These are phyloP conservation scores for Ephydatia muelleri DNA, from an alignment of 37 sponge, comb jelly and placozoan genomes.

Conservation along the genomic window DNA sequence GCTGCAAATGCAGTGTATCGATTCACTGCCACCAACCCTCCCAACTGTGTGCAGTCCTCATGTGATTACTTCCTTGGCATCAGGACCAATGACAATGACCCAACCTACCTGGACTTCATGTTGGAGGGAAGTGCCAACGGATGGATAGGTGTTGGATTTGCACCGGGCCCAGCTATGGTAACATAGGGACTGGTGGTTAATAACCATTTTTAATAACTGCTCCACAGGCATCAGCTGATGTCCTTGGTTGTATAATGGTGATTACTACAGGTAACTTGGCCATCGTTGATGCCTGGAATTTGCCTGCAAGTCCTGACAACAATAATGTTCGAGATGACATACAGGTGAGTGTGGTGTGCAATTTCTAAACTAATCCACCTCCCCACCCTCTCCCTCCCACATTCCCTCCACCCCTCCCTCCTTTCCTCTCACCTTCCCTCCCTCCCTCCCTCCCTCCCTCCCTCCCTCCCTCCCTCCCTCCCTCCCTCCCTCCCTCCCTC, in stretches of 20 bases:
- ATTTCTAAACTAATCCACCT: too few relatives aligned
- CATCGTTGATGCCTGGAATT: neutral
- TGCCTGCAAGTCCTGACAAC: neutral
- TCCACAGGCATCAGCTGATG: neutral
- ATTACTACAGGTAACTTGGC: neutral
- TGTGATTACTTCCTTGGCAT: constrained; percentile 17
- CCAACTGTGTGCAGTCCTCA: neutral
- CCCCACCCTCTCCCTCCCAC: neutral
- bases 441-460: constrained; percentile 20
- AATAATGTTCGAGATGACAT: neutral
- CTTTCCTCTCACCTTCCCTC: constrained; percentile 5
- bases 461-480: constrained; percentile 20
- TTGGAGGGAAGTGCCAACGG: constrained; percentile 5
- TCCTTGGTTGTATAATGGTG: neutral
- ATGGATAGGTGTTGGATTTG: constrained; percentile 22
- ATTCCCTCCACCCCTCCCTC: neutral
- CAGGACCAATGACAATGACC: constrained; percentile 11
- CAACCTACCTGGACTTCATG: constrained; percentile 9
- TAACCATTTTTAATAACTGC: constrained; percentile 1
- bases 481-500: constrained; percentile 18
- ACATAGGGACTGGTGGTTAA: neutral
- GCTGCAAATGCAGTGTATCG: neutral
- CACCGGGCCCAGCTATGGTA: constrained; percentile 3
- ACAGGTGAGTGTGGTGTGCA: neutral
- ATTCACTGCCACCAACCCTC: neutral